These are phyloP conservation scores for Callaeas wilsoni DNA, from an alignment of 2,113 vertebrate genomes.

Conservation along the genomic window DNA sequence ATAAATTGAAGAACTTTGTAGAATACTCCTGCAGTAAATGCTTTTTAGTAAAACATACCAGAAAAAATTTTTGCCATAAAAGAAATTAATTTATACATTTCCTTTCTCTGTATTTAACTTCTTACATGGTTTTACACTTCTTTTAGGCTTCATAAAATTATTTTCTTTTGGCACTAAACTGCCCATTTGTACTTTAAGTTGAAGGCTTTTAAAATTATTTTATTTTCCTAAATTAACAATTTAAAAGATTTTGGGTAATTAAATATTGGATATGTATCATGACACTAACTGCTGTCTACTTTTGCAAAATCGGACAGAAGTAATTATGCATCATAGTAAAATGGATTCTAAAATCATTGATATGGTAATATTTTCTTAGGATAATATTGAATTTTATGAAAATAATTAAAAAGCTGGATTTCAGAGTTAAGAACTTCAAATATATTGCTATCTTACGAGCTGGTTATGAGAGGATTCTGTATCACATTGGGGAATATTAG, in stretches of 20 bases:
- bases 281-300: neutral
- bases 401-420: conserved; percentile 18
- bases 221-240: neutral
- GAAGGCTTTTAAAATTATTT: neutral
- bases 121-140: neutral
- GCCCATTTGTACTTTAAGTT: neutral
- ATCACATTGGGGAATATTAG: conserved; percentile 3
- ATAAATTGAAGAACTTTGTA: neutral
- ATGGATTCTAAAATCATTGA: conserved; percentile 10
- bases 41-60: neutral
- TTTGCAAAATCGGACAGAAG: neutral
- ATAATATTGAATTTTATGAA: conserved; percentile 16
- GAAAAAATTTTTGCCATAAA: neutral
- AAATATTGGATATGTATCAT: neutral
- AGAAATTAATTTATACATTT: neutral
- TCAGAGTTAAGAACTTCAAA: conserved; percentile 8
- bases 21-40: neutral
- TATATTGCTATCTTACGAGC: conserved; percentile 49
- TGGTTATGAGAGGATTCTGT: conserved; percentile 41
- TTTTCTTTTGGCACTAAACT: neutral
- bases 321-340: neutral
- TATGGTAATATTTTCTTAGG: conserved; percentile 26
- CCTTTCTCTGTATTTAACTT: neutral
- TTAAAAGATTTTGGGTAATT: neutral
- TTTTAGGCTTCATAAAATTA: neutral